Percentiles rank a stretch among this genome's conserved stretches.
These are phyloP conservation scores for Aphidius ervi DNA, from an alignment of 1,140 invertebrate species.

Conservation along the genomic window DNA sequence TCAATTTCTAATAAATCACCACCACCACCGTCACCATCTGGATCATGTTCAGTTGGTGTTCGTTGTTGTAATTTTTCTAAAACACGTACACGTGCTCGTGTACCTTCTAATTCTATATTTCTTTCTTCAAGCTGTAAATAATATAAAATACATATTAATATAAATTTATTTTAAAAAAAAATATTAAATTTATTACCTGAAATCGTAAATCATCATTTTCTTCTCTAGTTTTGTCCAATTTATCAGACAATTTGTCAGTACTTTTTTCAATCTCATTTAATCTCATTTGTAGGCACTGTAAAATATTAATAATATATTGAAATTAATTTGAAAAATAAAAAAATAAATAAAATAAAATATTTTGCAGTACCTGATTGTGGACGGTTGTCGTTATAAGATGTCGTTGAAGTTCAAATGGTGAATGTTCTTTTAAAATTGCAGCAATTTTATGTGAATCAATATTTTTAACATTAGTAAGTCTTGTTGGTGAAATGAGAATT, in stretches of 20 bases:
- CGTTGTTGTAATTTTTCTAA: slow-evolving; percentile 57
- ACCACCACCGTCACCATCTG: slow-evolving; percentile 24
- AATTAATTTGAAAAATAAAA: background rate
- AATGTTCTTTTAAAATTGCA: slow-evolving; percentile 76
- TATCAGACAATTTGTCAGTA: slow-evolving; percentile 61
- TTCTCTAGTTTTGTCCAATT: slow-evolving; percentile 68
- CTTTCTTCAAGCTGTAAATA: slow-evolving; percentile 67
- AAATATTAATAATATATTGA: slow-evolving; percentile 20
- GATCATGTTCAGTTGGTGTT: slow-evolving; percentile 39
- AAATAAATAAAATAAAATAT: background rate
- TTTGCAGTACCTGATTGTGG: slow-evolving; percentile 69
- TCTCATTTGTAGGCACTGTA: slow-evolving; percentile 65
- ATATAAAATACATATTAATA: background rate
- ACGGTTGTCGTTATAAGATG: slow-evolving; percentile 78
- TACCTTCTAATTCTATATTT: slow-evolving; percentile 77
- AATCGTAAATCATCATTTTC: slow-evolving; percentile 78
- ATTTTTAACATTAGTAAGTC: slow-evolving; percentile 38
- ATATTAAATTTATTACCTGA: slow-evolving; percentile 56
- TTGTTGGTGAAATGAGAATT: slow-evolving; percentile 44
- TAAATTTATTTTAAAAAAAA: background rate
- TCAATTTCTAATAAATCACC: slow-evolving; percentile 20
- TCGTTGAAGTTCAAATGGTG: slow-evolving; percentile 75
- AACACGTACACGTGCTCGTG: slow-evolving; percentile 67
- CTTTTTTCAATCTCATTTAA: slow-evolving; percentile 63
- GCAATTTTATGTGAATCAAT: slow-evolving; percentile 69